Evolutionary conservation across 2,888 invertebrate species (phyloP), one percentile per base, ranked within the genome.

Genomic region (Mythimna vitellina): DNA sequence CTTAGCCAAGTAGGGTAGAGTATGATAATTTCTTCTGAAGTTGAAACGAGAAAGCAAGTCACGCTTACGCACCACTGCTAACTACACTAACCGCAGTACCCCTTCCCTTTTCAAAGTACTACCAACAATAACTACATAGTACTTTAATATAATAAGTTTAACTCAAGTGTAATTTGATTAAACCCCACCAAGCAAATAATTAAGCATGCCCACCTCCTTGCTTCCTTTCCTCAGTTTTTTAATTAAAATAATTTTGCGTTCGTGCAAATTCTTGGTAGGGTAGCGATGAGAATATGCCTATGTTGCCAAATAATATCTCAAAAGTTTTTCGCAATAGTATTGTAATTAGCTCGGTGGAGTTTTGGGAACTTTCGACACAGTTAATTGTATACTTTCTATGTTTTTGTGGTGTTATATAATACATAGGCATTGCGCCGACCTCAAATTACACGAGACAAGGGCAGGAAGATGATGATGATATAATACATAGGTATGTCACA

Each of bases 241-340:
- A 90, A 89, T 90, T 90, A 89, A 90, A 90, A 87, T 87, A 89
- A 88, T 89, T 89, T 86, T 71, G 73, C 81, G 82, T 72, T 82
- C 75, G 69, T 81, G 70, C 66, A 88, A 89, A 87, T 88, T 89
- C 85, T 85, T 85, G 62, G 70, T 65, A 22, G 74, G 76, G 79
- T 73, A 84, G 80, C 73, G 81, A 82, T 82, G 85, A 86, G 86
- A 86, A 83, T 88, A 81, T 85, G 88, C 76, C 78, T 70, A 87
- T 81, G 74, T 85, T 81, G 76, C 72, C 77, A 81, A 78, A 86
- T 78, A 81, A 84, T 83, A 82, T 61, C 66, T 71, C 42, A 81
- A 87, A 42, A 71, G 69, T 82, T 84, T 72, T 60, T 64, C 68
- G 58, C 75, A 81, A 75, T 77, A 80, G 71, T 82, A 73, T 78